phyloP scores from a whole-genome alignment of 23 tunicate genomes.

The Corella eumyota region DNA sequence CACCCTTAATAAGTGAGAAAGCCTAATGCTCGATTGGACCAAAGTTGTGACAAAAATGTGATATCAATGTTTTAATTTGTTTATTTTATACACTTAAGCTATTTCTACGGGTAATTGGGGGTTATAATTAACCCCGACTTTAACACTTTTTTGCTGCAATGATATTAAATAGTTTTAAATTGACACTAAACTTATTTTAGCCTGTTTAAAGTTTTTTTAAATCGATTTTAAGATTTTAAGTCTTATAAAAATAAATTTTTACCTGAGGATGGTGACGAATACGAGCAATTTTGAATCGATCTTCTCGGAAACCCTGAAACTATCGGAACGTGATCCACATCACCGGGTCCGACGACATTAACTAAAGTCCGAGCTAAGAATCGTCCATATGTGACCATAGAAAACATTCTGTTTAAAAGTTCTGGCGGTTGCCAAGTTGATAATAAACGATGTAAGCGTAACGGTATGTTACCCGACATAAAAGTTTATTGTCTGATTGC shows the following conservation, averaged over 20 bases:
- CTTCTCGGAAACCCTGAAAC: constrained; percentile 22
- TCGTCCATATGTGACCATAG: constrained; percentile 68
- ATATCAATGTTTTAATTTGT: too few species aligned
- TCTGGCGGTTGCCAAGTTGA: constrained; percentile 53
- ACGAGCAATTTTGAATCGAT: constrained; percentile 15
- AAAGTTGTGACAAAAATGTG: too few species aligned
- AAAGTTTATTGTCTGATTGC: too few species aligned
- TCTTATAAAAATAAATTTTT: background rate
- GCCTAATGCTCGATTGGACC: too few species aligned
- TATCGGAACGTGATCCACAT: constrained; percentile 30
- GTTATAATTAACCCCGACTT: too few species aligned
- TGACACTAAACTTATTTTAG: background rate
- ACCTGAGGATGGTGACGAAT: constrained; percentile 43
- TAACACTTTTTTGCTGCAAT: too few species aligned
- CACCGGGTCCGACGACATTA: constrained; percentile 45
- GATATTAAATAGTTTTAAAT: too few species aligned
- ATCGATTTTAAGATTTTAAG: too few species aligned
- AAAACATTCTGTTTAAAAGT: constrained; percentile 55
- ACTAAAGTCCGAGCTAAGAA: constrained; percentile 52
- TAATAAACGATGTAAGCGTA: constrained; percentile 4
- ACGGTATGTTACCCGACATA: constrained; percentile 8
- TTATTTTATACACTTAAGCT: too few species aligned
- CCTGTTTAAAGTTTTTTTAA: background rate
- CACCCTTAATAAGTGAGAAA: too few species aligned
- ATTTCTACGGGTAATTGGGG: too few species aligned